A percentile compares a stretch with the other conserved stretches of the same genome.
phyloP scores from a whole-genome alignment of 2,888 invertebrate genomes.

The Anorthoa munda region DNA sequence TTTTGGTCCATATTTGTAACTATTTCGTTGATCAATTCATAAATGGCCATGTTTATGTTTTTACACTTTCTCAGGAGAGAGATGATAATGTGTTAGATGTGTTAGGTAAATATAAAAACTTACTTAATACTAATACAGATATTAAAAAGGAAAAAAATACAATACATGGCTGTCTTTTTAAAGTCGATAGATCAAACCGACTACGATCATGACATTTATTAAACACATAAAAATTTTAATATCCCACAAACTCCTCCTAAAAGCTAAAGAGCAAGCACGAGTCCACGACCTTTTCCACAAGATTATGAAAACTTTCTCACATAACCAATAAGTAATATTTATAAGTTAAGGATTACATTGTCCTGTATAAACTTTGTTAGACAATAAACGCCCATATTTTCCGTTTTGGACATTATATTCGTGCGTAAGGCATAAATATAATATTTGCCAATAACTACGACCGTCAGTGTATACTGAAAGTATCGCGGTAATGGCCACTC shows the following conservation, averaged over 20 bases:
- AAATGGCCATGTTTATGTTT: too few relatives aligned
- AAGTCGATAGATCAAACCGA: background rate
- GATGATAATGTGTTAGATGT: background rate
- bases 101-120: background rate
- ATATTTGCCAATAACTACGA: constrained; percentile 28
- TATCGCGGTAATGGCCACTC: constrained; percentile 24
- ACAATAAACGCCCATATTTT: constrained; percentile 43
- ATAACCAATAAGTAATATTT: constrained; percentile 48
- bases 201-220: background rate
- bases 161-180: too few relatives aligned
- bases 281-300: background rate
- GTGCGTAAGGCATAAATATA: constrained; percentile 27
- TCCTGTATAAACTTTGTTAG: constrained; percentile 35
- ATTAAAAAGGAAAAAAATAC: background rate
- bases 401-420: constrained; percentile 21
- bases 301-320: constrained; percentile 40
- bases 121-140: background rate
- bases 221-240: constrained; percentile 21
- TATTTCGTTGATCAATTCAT: too few relatives aligned
- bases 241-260: constrained; percentile 18
- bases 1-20: too few relatives aligned
- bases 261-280: constrained; percentile 8
- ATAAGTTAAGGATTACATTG: constrained; percentile 37
- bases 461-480: constrained; percentile 23
- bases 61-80: too few relatives aligned